Base-by-base conservation (phyloP, 2,113 vertebrate genomes). In the Copsychus sechellarum region DNA sequence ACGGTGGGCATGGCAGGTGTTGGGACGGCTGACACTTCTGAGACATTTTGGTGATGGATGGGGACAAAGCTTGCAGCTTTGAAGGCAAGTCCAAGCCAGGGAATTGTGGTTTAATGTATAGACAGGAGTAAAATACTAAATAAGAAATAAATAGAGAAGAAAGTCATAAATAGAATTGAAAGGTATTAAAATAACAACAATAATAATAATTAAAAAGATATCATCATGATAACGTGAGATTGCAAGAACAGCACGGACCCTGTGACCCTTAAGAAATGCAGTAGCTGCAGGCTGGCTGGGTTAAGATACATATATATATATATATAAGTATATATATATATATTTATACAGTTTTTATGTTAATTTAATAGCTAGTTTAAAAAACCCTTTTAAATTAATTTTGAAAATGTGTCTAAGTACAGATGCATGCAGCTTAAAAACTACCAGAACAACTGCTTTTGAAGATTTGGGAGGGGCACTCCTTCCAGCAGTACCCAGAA, bases 141-240 rank as follows among this genome's bases (percentile, higher is more conserved):
- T 89, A 86, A 87, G 84, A 91, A 94, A 95, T 95, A 95, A 95
- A 95, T 95, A 96, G 90, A 92, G 58, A 82, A 92, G 74, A 73
- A 88, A 92, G 90, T 82, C 81, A 95, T 96, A 96, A 95, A 92
- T 92, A 94, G 90, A 77, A 21, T n/a, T 69, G 62, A 76, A 96
- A 88, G 54, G 48, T 72, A 72, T 91, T 94, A 78, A 94, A 92
- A 94, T 88, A 93, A 88, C 67, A 71, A 48, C 43, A 74, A 88
- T 29, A 79, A 83, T 73, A 54, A 84, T 74, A 47, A 82, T 92
- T 76, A 61, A 60, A 83, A 78, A 87, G 29, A 47, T 77, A 67
- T 94, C 47, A 6, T 74, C 1, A 0, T 74, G 87, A 65, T 79
- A 81, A 78, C 3, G 36, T 54, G 65, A 86, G 51, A 81, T 62